Evolutionary conservation across 2,888 invertebrate species (phyloP).

Genomic region (Phanerotoma sp.): DNA sequence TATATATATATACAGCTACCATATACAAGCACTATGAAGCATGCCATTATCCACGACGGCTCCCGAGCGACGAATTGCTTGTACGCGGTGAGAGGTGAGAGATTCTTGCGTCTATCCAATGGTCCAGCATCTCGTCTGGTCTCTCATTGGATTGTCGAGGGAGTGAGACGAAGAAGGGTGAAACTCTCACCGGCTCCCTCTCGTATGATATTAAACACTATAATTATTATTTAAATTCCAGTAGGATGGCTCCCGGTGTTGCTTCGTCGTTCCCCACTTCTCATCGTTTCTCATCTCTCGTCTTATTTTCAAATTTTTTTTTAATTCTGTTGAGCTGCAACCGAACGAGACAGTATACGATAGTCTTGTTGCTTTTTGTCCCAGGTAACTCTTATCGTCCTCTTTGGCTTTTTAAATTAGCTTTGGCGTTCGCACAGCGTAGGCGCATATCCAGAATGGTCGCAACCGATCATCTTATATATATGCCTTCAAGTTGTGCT

Average conservation of each 20-base stretch:
- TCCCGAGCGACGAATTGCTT: constrained; percentile 7
- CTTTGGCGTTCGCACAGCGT: constrained; percentile 50
- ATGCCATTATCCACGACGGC: constrained; percentile 20
- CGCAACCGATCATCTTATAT: constrained; percentile 29
- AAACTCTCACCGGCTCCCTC: constrained; percentile 35
- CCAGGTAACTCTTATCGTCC: constrained; percentile 42
- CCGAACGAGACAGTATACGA: constrained; percentile 19
- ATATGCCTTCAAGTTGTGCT: constrained; percentile 18
- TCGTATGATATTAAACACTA: constrained; percentile 56
- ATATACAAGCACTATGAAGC: not conserved
- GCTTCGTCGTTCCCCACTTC: constrained; percentile 39
- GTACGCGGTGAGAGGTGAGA: constrained; percentile 19
- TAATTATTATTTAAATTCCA: constrained; percentile 58
- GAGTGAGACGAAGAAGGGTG: constrained; percentile 22
- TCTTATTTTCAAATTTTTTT: constrained; percentile 17
- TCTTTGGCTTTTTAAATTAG: constrained; percentile 51
- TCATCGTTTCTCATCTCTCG: constrained; percentile 27
- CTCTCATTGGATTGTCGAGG: constrained; percentile 12
- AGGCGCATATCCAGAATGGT: constrained; percentile 43
- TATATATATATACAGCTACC: not conserved
- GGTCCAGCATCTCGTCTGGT: not conserved
- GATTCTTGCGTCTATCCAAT: constrained; percentile 14
- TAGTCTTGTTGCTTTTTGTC: constrained; percentile 42
- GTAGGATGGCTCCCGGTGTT: constrained; percentile 57
- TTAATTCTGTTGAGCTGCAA: not conserved